Base-by-base conservation (phyloP, 2,797 vertebrate genomes). In the Lates japonicus region DNA sequence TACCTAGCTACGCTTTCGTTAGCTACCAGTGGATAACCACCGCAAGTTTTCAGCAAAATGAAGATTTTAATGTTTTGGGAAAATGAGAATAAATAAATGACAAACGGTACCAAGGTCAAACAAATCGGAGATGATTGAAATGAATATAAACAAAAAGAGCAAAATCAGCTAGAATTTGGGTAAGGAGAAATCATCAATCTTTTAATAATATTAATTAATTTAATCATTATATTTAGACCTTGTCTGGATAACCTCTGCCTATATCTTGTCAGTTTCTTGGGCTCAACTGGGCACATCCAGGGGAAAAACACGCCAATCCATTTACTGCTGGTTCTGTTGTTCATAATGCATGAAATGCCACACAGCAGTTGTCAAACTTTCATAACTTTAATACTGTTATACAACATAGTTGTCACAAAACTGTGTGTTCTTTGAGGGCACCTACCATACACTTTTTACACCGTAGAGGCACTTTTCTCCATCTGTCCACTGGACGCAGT, bases 401-500 rank as follows among this genome's bases (percentile, higher is more conserved):
- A n/a, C n/a, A n/a, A n/a, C n/a, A n/a, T n/a, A n/a, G n/a, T n/a
- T n/a, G n/a, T n/a, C n/a, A n/a, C n/a, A 29, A 29, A 29, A 55
- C 10, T 7, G 3, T n/a, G n/a, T n/a, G 19, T 55, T 70, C 25
- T 29, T 54, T 39, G 5, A 37, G 8, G 19, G 7, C 37, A 84
- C 96, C 77, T 93, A 99, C 98, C 97, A 3, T 97, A 96, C 76
- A 99, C 96, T 70, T 88, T 89, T 3, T 99, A 95, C 61, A 78
- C 90, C 0, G 95, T 96, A 9, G 90, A 95, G 48, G 95, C 95
- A 10, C 83, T 97, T 93, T 95, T 96, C 87, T 94, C 94, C 97
- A 99, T 98, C 74, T 93, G 90, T 16, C 97, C 97, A 22, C 97
- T 98, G 87, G 96, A 97, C 0, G 96, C 98, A 0, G 92, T 94